These are phyloP conservation scores for Passer montanus DNA, from an alignment of 2,113 vertebrate species.

Conservation along the genomic window DNA sequence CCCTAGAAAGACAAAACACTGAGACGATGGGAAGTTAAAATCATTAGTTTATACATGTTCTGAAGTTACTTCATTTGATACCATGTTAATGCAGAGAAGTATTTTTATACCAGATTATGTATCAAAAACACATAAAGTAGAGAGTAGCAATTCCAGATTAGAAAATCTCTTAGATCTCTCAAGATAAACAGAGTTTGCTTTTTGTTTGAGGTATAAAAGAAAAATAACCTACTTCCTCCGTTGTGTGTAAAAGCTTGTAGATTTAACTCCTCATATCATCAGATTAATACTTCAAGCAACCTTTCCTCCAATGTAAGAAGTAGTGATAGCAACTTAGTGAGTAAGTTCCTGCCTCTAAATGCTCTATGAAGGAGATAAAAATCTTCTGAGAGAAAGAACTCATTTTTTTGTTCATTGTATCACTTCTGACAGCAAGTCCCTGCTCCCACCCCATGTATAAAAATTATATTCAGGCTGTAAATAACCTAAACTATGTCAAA, in stretches of 20 bases:
- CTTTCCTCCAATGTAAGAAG: background rate
- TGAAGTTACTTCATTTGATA: background rate
- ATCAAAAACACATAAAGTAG: background rate
- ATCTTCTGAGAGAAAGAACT: background rate
- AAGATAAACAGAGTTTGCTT: background rate
- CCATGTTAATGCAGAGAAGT: background rate
- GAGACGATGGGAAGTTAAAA: background rate
- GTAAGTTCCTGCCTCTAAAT: background rate
- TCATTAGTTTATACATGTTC: rapidly evolving
- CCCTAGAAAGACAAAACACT: background rate
- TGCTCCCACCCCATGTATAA: background rate
- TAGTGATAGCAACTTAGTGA: background rate
- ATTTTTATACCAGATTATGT: background rate
- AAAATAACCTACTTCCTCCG: background rate
- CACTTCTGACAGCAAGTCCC: background rate
- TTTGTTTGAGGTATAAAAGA: background rate
- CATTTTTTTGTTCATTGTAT: background rate
- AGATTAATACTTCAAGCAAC: background rate
- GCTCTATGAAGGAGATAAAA: background rate
- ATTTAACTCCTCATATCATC: background rate
- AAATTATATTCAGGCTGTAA: background rate
- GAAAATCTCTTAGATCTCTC: slow-evolving; percentile 1
- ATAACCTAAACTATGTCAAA: background rate
- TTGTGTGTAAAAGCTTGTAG: background rate
- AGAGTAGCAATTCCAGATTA: background rate